Base-by-base conservation (phyloP, 2,888 invertebrate species). In the Ornithoptera priamus region DNA sequence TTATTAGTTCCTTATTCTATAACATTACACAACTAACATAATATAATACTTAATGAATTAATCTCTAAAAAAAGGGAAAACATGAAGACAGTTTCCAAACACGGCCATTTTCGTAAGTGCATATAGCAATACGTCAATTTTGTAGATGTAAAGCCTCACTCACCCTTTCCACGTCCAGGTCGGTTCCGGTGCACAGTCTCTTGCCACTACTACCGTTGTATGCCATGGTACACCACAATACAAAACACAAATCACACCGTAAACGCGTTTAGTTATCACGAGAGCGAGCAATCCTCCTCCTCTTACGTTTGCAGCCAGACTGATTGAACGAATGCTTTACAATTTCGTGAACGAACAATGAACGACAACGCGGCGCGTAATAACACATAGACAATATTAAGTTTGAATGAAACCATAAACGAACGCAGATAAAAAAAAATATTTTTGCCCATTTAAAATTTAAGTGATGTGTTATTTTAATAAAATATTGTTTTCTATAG, bases 221-320 rank as follows among this genome's bases (percentile, higher is more conserved):
- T 94, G 95, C 94, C 95, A 95, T 95, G 88, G 91, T 94, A 93
- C 88, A 94, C 93, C 93, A 94, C 93, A 93, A 93, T 92, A 91
- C 89, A 90, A 89, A 90, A 90, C 90, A 92, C 90, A 86, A 90
- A 91, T 89, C 91, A 92, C 92, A 89, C 88, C 89, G 75, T 83
- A 89, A 63, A 87, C 91, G 87, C 90, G 91, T 85, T 90, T 77
- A 72, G 73, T 74, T 75, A 74, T 77, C 74, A 80, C 79, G 76
- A 80, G 82, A 77, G 78, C 82, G 77, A 82, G 75, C 77, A 80
- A 72, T 83, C 89, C 85, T 83, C 78, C 80, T 77, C 72, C 62
- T 69, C 72, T 74, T 78, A 82, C 83, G 83, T 85, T 80, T 86
- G 82, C 86, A 84, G 85, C 81, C 82, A 84, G 88, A 92, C 92